Percentiles rank a stretch among this genome's conserved stretches.
phyloP scores from a whole-genome alignment of 1,140 invertebrate genomes.

The Lethrus apterus region DNA sequence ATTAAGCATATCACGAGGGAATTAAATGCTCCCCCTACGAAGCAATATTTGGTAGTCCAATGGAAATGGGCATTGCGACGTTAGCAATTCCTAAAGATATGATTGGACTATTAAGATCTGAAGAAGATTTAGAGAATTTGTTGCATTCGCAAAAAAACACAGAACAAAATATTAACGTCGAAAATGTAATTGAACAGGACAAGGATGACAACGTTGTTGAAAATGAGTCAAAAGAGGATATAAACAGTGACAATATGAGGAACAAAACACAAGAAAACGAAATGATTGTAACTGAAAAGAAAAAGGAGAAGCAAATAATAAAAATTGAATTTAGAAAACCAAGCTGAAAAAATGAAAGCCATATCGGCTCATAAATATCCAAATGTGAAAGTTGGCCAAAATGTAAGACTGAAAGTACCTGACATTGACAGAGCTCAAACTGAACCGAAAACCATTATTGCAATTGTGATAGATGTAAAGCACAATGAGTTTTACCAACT shows the following conservation, averaged over 20 bases:
- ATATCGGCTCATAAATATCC: slow-evolving; percentile 10
- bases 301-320: slow-evolving; percentile 10
- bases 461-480: slow-evolving; percentile 9
- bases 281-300: slow-evolving; percentile 12
- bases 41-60: slow-evolving; percentile 29
- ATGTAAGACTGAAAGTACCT: slow-evolving; percentile 15
- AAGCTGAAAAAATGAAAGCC: slow-evolving; percentile 13
- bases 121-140: slow-evolving; percentile 16
- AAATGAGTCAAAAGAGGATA: slow-evolving; percentile 7
- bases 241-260: slow-evolving; percentile 7
- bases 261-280: slow-evolving; percentile 13
- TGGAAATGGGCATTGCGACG: slow-evolving; percentile 1
- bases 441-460: slow-evolving; percentile 12
- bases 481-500: slow-evolving; percentile 10
- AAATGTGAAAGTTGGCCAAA: slow-evolving; percentile 13
- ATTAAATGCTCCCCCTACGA: slow-evolving; percentile 29
- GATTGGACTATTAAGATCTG: slow-evolving; percentile 1
- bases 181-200: slow-evolving; percentile 13
- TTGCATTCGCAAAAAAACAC: slow-evolving; percentile 13
- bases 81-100: slow-evolving; percentile 2
- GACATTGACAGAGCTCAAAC: slow-evolving; percentile 14
- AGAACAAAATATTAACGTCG: too few relatives aligned
- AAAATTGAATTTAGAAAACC: background rate
- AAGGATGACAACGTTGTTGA: background rate
- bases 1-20: slow-evolving; percentile 22